Evolutionary conservation across 64 coral and sea anemone genomes (phyloP).

Genomic region (Dendrophyllia cribrosa): DNA sequence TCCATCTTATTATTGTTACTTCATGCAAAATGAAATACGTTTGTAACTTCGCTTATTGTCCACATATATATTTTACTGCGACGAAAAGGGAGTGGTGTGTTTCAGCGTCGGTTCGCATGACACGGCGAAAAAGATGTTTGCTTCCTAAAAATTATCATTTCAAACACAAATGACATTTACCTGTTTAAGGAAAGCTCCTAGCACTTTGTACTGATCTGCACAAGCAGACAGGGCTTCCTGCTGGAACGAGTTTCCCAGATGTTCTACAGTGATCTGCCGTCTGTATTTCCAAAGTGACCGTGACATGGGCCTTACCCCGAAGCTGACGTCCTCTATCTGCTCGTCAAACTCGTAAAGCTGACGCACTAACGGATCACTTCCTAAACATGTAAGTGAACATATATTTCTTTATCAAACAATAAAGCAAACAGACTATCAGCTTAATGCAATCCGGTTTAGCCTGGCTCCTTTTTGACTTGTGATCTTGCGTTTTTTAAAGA

Average conservation of each 20-base stretch:
- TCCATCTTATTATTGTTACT: too few species aligned
- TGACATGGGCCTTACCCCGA: not conserved
- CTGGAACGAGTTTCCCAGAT: constrained; percentile 31
- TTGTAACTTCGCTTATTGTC: too few species aligned
- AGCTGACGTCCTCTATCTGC: not conserved
- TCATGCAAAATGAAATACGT: too few species aligned
- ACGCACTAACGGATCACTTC: constrained; percentile 69
- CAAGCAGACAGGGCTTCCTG: constrained; percentile 5
- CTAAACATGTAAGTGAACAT: not conserved
- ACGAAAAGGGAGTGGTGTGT: too few species aligned
- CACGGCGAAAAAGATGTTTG: too few species aligned
- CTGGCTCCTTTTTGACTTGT: too few species aligned
- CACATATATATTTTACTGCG: too few species aligned
- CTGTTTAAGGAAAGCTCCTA: constrained; percentile 47
- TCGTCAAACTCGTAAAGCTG: constrained; percentile 78
- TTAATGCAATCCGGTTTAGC: too few species aligned
- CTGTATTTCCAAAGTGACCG: constrained; percentile 65
- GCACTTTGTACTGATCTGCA: not conserved
- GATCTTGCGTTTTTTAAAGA: too few species aligned
- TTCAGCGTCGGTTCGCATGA: too few species aligned
- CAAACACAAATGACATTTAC: not conserved
- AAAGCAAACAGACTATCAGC: too few species aligned
- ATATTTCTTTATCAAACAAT: too few species aligned
- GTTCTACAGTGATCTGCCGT: constrained; percentile 52
- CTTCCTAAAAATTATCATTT: not conserved